Evolutionary conservation across 2,113 vertebrate species (phyloP).

Genomic region (Xiphophorus maculatus): DNA sequence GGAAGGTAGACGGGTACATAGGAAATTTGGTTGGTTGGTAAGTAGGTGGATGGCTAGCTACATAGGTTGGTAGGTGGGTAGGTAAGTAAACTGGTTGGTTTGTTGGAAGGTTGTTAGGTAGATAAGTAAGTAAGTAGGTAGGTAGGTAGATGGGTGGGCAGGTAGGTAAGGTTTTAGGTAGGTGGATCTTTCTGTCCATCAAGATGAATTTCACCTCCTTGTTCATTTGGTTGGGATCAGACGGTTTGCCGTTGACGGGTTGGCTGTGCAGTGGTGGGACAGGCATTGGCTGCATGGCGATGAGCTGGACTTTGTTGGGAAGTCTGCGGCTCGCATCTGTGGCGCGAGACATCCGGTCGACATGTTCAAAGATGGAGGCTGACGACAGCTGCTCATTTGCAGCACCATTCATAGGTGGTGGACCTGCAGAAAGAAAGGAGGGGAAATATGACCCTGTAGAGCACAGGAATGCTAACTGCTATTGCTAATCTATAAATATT

Average conservation of each 20-base stretch:
- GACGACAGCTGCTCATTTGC: slow-evolving; percentile 87
- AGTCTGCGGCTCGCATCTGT: slow-evolving; percentile 86
- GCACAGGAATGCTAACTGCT: neutral
- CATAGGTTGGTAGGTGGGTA: too few species aligned
- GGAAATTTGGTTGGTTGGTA: too few species aligned
- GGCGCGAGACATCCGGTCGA: slow-evolving; percentile 90
- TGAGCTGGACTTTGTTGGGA: slow-evolving; percentile 94
- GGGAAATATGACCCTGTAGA: neutral
- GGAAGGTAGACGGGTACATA: too few species aligned
- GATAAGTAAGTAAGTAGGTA: too few species aligned
- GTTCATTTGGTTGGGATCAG: slow-evolving; percentile 89
- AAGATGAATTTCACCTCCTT: slow-evolving; percentile 84
- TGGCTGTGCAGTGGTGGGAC: slow-evolving; percentile 84
- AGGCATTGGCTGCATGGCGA: slow-evolving; percentile 96
- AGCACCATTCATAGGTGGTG: slow-evolving; percentile 79
- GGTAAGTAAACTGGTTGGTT: too few species aligned
- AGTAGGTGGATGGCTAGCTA: too few species aligned
- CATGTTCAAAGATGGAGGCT: slow-evolving; percentile 94
- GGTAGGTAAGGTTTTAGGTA: too few species aligned
- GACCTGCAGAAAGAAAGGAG: slow-evolving; percentile 76
- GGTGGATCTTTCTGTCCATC: too few species aligned
- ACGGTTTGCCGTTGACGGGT: slow-evolving; percentile 76
- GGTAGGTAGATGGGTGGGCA: too few species aligned
- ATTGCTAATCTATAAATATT: neutral
- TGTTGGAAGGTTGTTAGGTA: too few species aligned